Evolutionary conservation across 1,140 invertebrate genomes (phyloP).

Genomic region (Drosophila bifasciata): DNA sequence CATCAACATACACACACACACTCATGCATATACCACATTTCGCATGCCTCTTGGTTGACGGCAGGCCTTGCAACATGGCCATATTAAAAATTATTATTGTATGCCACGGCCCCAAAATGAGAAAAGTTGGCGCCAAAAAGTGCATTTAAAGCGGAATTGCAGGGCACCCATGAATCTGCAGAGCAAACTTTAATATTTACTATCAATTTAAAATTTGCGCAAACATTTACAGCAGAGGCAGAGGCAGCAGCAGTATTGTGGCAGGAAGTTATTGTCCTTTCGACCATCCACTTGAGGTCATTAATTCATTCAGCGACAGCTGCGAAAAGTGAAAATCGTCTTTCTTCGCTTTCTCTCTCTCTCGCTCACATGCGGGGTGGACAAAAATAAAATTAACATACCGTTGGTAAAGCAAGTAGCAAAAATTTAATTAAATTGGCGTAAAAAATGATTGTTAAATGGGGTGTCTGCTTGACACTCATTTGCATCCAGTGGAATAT

Average conservation of each 20-base stretch:
- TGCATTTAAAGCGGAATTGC: constrained; percentile 52
- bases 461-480: constrained; percentile 11
- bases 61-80: constrained; percentile 49
- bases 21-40: constrained; percentile 22
- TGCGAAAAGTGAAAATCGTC: constrained; percentile 39
- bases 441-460: constrained; percentile 33
- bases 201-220: constrained; percentile 47
- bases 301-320: constrained; percentile 49
- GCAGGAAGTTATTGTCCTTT: constrained; percentile 48
- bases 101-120: constrained; percentile 56
- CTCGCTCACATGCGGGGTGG: neutral
- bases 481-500: constrained; percentile 37
- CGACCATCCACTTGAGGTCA: constrained; percentile 44
- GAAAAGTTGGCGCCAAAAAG: constrained; percentile 66
- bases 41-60: constrained; percentile 27
- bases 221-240: constrained; percentile 31
- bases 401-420: constrained; percentile 25
- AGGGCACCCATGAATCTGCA: no score
- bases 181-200: constrained; percentile 48
- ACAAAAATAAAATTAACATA: constrained; percentile 49
- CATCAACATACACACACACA: constrained; percentile 41
- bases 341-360: constrained; percentile 17
- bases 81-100: constrained; percentile 75
- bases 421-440: constrained; percentile 56
- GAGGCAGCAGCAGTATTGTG: constrained; percentile 18